Base-by-base conservation (phyloP, 2,113 vertebrate species). In the Gila orcuttii region DNA sequence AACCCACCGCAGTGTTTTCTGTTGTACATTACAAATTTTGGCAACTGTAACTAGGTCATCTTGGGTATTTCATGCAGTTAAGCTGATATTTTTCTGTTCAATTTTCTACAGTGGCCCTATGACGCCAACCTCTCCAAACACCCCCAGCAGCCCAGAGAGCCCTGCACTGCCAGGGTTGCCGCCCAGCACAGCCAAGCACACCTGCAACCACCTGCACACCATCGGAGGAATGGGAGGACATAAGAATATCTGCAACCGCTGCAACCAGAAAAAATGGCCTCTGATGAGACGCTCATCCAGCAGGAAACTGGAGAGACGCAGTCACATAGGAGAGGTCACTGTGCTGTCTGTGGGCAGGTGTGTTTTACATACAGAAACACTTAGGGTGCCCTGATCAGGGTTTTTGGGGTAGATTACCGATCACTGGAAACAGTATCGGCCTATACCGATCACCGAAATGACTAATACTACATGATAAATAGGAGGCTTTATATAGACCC, bases 301-400 rank as follows among this genome's bases (percentile, higher is more conserved):
- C 4, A 96, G 93, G 88, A 59, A 90, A 0, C 95, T 94, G 4
- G 90, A 94, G 12, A 93, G 95, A 31, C 93, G 91, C 73, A 93
- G 93, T 80, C 91, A 91, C 10, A 87, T 91, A 0, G 96, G 95
- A 57, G 96, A 96, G 87, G 96, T 99, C 87, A 99, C 97, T 0
- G 97, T 99, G 23, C 95, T 99, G 77, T 94, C 98, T 36, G 98
- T 99, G 62, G 98, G 98, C 94, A 97, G 98, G 98, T 98, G 91
- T 91, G 93, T 85, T 87, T 62, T 59, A 9, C 64, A 15, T 74
- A 42, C 42, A 69, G 79, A 71, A 75, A 52, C 6, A 33, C 62
- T 15, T 4, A 15, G 50, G 50, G 50, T 17, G 50, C 50, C 17
- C 15, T 3, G 4, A 2, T 52, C 15, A 52, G 50, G 50, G 50